Evolutionary conservation across 1,140 invertebrate species (phyloP).

Genomic region (Pseudoatta argentina): DNA sequence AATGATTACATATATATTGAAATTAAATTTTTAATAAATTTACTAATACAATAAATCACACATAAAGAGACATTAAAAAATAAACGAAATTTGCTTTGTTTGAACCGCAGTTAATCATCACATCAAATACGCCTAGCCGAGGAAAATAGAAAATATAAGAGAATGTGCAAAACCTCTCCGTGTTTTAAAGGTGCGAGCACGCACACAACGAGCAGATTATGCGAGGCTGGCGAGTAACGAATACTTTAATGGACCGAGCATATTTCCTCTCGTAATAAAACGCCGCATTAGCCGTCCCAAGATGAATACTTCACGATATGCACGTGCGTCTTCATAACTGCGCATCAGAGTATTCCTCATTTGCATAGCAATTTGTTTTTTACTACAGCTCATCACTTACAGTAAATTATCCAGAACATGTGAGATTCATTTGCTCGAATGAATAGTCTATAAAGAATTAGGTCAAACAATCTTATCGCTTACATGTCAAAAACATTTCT

Average conservation of each 20-base stretch:
- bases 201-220: constrained; percentile 34
- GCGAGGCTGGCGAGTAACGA: constrained; percentile 8
- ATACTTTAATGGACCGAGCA: constrained; percentile 65
- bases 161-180: constrained; percentile 11
- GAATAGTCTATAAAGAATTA: background rate
- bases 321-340: constrained; percentile 38
- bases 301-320: constrained; percentile 62
- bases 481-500: background rate
- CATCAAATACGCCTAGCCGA: background rate
- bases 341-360: constrained; percentile 14
- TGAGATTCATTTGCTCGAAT: constrained; percentile 21
- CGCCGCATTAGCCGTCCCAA: constrained; percentile 54
- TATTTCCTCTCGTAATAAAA: constrained; percentile 71
- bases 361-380: constrained; percentile 52
- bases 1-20: background rate
- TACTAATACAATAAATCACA: background rate
- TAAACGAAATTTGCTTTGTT: background rate
- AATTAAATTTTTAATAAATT: background rate
- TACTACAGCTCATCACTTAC: constrained; percentile 12
- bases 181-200: constrained; percentile 10
- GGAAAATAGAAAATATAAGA: background rate
- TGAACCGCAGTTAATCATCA: background rate
- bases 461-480: background rate
- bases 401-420: constrained; percentile 54
- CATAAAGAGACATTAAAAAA: background rate